These are phyloP conservation scores for Oreochromis tanganicae DNA, from an alignment of 2,113 vertebrate genomes.

Conservation along the genomic window DNA sequence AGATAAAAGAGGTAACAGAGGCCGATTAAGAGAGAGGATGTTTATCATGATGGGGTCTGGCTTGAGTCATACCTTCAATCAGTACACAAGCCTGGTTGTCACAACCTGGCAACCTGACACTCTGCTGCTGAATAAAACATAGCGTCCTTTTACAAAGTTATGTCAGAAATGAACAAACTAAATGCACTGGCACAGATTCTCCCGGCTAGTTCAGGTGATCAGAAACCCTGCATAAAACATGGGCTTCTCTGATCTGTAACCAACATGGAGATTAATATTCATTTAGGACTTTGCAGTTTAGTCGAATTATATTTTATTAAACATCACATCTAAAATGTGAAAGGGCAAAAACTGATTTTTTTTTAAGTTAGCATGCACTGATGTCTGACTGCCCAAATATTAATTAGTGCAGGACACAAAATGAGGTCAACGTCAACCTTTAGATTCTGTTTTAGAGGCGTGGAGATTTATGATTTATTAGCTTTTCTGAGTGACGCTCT, in stretches of 20 bases:
- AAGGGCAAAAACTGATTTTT: neutral
- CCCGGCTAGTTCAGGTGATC: neutral
- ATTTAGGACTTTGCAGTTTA: constrained; percentile 18
- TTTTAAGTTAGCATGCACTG: constrained; percentile 7
- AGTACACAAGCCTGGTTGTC: neutral
- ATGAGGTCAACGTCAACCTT: neutral
- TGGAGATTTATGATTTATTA: neutral
- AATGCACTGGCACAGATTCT: neutral
- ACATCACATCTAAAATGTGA: constrained; percentile 33
- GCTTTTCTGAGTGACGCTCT: neutral
- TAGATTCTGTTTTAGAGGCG: neutral
- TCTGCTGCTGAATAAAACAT: constrained; percentile 56
- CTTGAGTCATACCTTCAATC: constrained; percentile 19
- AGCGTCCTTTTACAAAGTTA: neutral
- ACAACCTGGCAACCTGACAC: constrained; percentile 26
- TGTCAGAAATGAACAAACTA: neutral
- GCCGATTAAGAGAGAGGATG: neutral
- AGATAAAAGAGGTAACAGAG: neutral
- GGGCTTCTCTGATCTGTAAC: neutral
- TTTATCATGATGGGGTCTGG: neutral
- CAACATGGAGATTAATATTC: constrained; percentile 27
- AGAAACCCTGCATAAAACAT: neutral
- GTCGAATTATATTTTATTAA: constrained; percentile 41
- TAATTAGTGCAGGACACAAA: neutral
- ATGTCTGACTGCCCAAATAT: neutral